A percentile compares a stretch with the other conserved stretches of the same genome.
phyloP scores from a whole-genome alignment of 1,140 invertebrate species.

The Dendroctonus ponderosae region DNA sequence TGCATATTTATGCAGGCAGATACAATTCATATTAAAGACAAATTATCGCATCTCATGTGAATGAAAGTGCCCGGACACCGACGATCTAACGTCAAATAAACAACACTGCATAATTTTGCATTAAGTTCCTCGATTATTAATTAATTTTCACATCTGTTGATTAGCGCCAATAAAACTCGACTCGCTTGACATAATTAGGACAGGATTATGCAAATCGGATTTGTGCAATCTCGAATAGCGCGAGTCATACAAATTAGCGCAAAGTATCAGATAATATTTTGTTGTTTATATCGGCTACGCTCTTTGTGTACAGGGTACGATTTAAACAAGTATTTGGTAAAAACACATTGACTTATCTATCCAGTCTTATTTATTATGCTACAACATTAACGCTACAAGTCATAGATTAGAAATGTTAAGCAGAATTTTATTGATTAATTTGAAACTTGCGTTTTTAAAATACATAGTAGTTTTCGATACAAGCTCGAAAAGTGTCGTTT shows the following conservation, averaged over 20 bases:
- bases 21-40: conserved; percentile 1
- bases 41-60: conserved; percentile 5
- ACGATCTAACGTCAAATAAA: background rate
- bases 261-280: too few relatives aligned
- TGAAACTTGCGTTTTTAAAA: too few relatives aligned
- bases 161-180: conserved; percentile 9
- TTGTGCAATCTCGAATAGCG: conserved; percentile 5
- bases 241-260: background rate
- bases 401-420: too few relatives aligned
- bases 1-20: conserved; percentile 2
- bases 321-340: too few relatives aligned
- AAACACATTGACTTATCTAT: too few relatives aligned
- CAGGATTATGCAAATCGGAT: conserved; percentile 5
- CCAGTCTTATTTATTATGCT: too few relatives aligned
- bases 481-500: too few relatives aligned
- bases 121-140: conserved; percentile 4
- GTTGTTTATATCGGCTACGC: too few relatives aligned
- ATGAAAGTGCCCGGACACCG: background rate
- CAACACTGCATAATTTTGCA: conserved; percentile 4
- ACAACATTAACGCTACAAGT: too few relatives aligned
- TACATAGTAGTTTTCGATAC: too few relatives aligned
- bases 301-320: too few relatives aligned
- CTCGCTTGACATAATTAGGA: conserved; percentile 11
- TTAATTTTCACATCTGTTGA: conserved; percentile 10
- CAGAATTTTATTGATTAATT: too few relatives aligned